phyloP scores from a whole-genome alignment of 2,888 invertebrate genomes.

The Rotaria magnacalcarata region DNA sequence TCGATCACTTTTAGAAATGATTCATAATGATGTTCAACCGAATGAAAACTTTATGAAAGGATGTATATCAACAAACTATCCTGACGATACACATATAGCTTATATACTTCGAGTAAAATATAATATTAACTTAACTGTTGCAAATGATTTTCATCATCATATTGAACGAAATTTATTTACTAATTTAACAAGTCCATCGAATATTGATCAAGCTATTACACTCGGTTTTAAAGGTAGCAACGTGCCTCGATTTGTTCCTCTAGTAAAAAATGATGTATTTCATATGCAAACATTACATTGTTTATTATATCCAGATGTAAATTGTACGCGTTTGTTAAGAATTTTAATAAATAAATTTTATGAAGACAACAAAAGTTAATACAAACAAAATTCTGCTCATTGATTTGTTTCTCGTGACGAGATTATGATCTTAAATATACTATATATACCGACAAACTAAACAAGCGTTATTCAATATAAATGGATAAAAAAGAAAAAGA shows the following conservation, averaged over 20 bases:
- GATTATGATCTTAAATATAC: too few species aligned
- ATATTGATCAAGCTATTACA: constrained; percentile 22
- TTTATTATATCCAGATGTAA: background rate
- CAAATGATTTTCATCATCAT: constrained; percentile 28
- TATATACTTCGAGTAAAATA: background rate
- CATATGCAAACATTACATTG: constrained; percentile 8
- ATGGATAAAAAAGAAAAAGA: too few species aligned
- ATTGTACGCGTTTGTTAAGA: background rate
- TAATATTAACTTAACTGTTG: constrained; percentile 30
- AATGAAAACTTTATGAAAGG: background rate
- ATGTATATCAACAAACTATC: background rate
- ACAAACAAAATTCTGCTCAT: background rate
- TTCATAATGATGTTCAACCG: background rate
- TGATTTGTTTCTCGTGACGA: too few species aligned
- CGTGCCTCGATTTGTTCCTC: background rate
- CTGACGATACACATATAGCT: constrained; percentile 27
- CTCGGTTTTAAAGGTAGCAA: background rate
- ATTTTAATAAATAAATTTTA: background rate
- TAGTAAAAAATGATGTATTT: background rate
- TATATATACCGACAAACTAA: too few species aligned
- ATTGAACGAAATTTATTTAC: background rate
- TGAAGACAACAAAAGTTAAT: background rate
- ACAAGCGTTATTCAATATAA: too few species aligned
- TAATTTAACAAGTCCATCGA: background rate
- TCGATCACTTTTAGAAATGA: background rate